These are phyloP conservation scores for Bellardia pandia DNA, from an alignment of 2,888 invertebrate species.

Conservation along the genomic window DNA sequence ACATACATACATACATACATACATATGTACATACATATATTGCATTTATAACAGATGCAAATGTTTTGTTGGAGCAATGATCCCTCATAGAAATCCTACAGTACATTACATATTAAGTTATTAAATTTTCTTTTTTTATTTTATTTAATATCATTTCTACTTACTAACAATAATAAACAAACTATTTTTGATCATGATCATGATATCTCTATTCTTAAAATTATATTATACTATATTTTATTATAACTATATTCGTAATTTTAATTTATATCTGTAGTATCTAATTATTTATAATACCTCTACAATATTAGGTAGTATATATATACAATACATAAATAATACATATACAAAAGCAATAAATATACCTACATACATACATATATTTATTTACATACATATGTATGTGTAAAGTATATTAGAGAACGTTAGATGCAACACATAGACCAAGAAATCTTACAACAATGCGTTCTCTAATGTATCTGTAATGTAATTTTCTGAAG, in stretches of 20 bases:
- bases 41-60: conserved; percentile 70
- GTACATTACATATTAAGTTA: conserved; percentile 58
- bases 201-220: conserved; percentile 23
- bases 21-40: conserved; percentile 52
- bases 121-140: conserved; percentile 30
- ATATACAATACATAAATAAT: not conserved
- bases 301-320: conserved; percentile 6
- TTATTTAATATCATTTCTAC: conserved; percentile 38
- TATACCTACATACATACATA: conserved; percentile 17
- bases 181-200: conserved; percentile 45
- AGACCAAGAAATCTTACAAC: not conserved
- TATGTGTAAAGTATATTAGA: conserved; percentile 1
- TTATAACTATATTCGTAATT: conserved; percentile 36
- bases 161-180: conserved; percentile 43
- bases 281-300: conserved; percentile 51
- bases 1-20: conserved; percentile 33
- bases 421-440: conserved; percentile 10
- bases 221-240: conserved; percentile 40
- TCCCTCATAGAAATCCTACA: conserved; percentile 62
- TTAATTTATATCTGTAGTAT: conserved; percentile 57
- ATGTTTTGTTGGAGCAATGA: conserved; percentile 68
- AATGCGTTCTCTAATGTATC: conserved; percentile 33
- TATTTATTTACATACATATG: conserved; percentile 22
- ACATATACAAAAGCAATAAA: not conserved
- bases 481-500: conserved; percentile 31